These are phyloP conservation scores for Aradus depressus DNA, from an alignment of 2,888 invertebrate species.

Conservation along the genomic window DNA sequence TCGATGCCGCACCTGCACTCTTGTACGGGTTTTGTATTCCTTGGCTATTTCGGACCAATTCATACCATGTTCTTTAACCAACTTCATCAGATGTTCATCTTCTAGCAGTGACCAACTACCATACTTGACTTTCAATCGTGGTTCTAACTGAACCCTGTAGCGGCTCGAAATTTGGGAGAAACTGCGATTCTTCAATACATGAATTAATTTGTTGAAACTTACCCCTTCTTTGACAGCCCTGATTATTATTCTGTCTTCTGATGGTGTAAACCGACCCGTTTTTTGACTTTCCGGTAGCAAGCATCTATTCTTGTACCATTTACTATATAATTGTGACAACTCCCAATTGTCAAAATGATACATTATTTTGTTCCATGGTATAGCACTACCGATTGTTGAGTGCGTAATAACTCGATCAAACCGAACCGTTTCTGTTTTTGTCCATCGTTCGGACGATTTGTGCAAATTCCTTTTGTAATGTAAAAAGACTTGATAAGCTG, in stretches of 20 bases:
- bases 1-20: slow-evolving; percentile 50
- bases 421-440: slow-evolving; percentile 53
- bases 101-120: slow-evolving; percentile 50
- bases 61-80: slow-evolving; percentile 42
- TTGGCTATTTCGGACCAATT: slow-evolving; percentile 45
- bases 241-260: slow-evolving; percentile 55
- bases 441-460: slow-evolving; percentile 43
- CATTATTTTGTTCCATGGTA: slow-evolving; percentile 63
- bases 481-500: slow-evolving; percentile 58
- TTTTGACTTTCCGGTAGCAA: slow-evolving; percentile 40
- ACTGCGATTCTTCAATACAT: slow-evolving; percentile 38
- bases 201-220: slow-evolving; percentile 47
- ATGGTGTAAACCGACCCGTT: slow-evolving; percentile 51
- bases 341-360: slow-evolving; percentile 50
- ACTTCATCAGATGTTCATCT: slow-evolving; percentile 46
- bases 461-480: slow-evolving; percentile 42
- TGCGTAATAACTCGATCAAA: slow-evolving; percentile 51
- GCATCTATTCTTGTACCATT: slow-evolving; percentile 39
- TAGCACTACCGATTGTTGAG: slow-evolving; percentile 50
- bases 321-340: slow-evolving; percentile 52
- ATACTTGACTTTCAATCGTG: slow-evolving; percentile 36
- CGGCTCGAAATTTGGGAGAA: slow-evolving; percentile 17
- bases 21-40: slow-evolving; percentile 44
- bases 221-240: slow-evolving; percentile 49
- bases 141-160: slow-evolving; percentile 3